Evolutionary conservation across 1,140 invertebrate species (phyloP).

Genomic region (Aphelinus atriplicis): DNA sequence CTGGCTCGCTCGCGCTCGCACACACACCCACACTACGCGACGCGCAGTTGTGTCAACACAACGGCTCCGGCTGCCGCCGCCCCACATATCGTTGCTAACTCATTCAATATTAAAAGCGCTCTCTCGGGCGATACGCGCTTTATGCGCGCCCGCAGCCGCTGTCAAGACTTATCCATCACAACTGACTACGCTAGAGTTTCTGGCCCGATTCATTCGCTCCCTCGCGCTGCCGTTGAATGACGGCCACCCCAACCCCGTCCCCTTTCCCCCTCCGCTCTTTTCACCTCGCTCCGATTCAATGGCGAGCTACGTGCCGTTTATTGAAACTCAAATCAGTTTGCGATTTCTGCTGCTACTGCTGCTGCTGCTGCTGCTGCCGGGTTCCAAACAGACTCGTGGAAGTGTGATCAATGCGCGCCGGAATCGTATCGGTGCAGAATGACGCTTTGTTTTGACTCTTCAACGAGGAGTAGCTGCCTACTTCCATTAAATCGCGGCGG

Average conservation of each 20-base stretch:
- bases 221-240: no score
- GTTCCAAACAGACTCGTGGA: no score
- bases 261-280: no score
- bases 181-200: slow-evolving; percentile 13
- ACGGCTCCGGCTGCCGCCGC: not conserved
- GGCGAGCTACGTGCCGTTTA: not conserved
- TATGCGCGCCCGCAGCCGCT: slow-evolving; percentile 1
- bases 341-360: no score
- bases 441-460: no score
- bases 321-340: not conserved
- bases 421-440: no score
- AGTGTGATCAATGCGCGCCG: no score
- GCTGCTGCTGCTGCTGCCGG: no score
- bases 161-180: slow-evolving; percentile 26
- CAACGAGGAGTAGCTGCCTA: no score
- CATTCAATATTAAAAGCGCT: slow-evolving; percentile 50
- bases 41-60: slow-evolving; percentile 42
- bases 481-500: no score
- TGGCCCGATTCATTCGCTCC: not conserved
- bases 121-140: not conserved
- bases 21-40: slow-evolving; percentile 34
- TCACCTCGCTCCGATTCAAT: not conserved
- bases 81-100: slow-evolving; percentile 42
- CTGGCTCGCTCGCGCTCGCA: slow-evolving; percentile 42
- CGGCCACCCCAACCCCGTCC: no score